These are phyloP conservation scores for Columba livia DNA, from an alignment of 2,113 vertebrate species.

Conservation along the genomic window DNA sequence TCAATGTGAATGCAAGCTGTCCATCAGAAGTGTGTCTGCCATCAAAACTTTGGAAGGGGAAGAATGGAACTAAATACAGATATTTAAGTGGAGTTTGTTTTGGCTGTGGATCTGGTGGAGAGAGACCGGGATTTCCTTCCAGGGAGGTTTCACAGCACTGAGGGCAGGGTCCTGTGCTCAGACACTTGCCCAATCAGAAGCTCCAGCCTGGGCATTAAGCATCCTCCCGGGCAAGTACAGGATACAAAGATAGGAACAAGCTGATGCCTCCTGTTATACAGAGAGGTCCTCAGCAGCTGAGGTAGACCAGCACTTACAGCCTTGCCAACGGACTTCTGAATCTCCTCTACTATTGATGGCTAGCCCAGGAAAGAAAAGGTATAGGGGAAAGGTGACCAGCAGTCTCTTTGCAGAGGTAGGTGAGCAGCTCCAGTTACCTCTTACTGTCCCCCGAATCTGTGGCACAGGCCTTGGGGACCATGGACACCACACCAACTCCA, in stretches of 20 bases:
- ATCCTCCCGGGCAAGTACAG: neutral
- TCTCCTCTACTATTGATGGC: neutral
- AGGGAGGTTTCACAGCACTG: fast-evolving
- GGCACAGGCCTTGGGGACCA: neutral
- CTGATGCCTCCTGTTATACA: neutral
- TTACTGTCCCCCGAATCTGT: neutral
- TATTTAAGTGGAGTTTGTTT: slow-evolving; percentile 18
- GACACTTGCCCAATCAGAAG: neutral
- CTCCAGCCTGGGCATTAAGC: neutral
- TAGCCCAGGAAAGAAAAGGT: neutral
- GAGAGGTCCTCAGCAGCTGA: neutral
- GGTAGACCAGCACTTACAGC: neutral
- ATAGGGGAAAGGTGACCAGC: neutral
- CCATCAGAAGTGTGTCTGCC: slow-evolving; percentile 17
- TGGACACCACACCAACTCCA: neutral
- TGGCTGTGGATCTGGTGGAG: neutral
- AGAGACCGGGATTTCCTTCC: neutral
- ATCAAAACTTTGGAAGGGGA: slow-evolving; percentile 17
- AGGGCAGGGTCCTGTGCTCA: neutral
- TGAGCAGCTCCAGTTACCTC: neutral
- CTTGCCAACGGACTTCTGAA: neutral
- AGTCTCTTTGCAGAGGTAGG: neutral
- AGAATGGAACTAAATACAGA: neutral
- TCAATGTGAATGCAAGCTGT: neutral
- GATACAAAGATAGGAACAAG: neutral